Conservation (phyloP, 2,113 vertebrate genomes). For the Mohoua ochrocephala region DNA sequence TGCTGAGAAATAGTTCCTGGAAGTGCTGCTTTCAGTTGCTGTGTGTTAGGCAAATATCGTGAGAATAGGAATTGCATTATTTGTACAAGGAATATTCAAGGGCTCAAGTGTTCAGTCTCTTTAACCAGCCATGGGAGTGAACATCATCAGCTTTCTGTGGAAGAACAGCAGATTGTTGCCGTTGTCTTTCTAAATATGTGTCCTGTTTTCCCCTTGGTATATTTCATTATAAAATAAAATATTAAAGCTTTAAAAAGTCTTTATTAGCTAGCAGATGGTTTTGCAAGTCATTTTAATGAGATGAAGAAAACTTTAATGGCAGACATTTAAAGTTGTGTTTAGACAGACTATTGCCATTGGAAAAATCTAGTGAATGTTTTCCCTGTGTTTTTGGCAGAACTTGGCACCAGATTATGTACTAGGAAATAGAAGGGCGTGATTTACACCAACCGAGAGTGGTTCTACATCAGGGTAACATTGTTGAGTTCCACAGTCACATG, state of each 20-base stretch:
- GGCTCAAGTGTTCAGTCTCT: conserved; percentile 4
- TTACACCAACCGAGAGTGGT: background rate
- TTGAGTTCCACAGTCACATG: background rate
- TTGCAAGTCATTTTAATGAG: conserved; percentile 41
- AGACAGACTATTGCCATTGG: conserved; percentile 10
- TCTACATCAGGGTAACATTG: background rate
- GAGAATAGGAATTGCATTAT: background rate
- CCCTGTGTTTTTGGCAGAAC: background rate
- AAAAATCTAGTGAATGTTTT: conserved; percentile 19
- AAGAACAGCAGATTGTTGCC: conserved; percentile 25
- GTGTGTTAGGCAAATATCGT: background rate
- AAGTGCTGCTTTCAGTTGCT: background rate
- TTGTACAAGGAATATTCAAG: conserved; percentile 9
- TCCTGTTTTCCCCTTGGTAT: conserved; percentile 1
- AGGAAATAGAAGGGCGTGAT: conserved; percentile 21
- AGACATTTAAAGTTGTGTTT: conserved; percentile 33
- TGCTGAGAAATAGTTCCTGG: background rate
- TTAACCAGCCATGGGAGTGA: conserved; percentile 25
- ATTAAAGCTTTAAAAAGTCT: conserved; percentile 32
- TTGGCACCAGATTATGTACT: conserved; percentile 3
- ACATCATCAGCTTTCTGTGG: background rate
- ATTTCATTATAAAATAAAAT: conserved; percentile 43
- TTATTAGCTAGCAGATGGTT: conserved; percentile 63
- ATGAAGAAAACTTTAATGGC: conserved; percentile 19
- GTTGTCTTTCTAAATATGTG: conserved; percentile 1